Base-by-base conservation (phyloP, 2,888 invertebrate species). In the Drosophila anomelani region DNA sequence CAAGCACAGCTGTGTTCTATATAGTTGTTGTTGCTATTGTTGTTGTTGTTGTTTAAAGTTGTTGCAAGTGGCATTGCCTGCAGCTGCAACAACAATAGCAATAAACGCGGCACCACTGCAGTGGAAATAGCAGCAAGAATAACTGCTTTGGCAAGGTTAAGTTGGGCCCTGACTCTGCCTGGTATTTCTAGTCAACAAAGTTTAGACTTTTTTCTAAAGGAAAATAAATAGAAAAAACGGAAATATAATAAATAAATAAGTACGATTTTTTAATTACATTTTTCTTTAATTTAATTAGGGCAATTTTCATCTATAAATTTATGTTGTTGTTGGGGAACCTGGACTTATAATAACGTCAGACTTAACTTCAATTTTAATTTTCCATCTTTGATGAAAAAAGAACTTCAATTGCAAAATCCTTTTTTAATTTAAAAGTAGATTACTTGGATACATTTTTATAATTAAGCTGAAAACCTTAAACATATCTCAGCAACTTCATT, bases 1-100 rank as follows among this genome's bases (percentile, higher is more conserved):
- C 32, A 46, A 51, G 58, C 80, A 85, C 85, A 85, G 85, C 88
- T 85, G 88, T 85, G 85, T 85, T 88, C 79, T 83, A 86, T 88
- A 80, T 82, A 72, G 77, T 75, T 68, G 57, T 55, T 68, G 57
- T 55, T 66, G 54, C 55, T 71, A 26, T 26, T 4, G 60, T 81
- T 68, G 70, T 78, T 68, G 70, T 78, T 71, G 73, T 78, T 68
- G 57, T 56, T 51, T 15, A 34, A 34, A 34, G 51, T 51, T 80
- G 68, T 71, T 78, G 85, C 81, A 77, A 77, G 77, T 74, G 77
- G 74, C 74, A 67, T 68, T 72, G 83, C 85, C 77, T 77, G 88
- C 85, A 85, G 70, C 87, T 69, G 70, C 83, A 76, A 66, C 77
- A 75, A 46, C 75, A 61, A 61, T 36, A 80, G 58, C 61, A 59